Evolutionary conservation across 2,797 vertebrate species (phyloP), one percentile per base, ranked within the genome.

Genomic region (Microtus californicus): DNA sequence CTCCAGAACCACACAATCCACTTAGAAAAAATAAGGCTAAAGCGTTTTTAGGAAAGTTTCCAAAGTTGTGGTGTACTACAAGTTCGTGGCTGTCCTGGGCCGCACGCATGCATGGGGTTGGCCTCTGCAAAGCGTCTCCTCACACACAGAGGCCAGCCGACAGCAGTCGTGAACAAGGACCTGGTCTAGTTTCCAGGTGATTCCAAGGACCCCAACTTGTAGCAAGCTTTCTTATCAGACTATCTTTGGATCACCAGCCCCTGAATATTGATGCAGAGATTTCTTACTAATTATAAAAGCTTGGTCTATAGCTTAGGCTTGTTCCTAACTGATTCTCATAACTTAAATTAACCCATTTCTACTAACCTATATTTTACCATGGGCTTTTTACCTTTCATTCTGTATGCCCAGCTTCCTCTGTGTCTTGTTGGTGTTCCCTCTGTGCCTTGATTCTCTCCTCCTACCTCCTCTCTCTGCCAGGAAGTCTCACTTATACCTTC

Each of bases 31-130:
- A 87, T 17, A 69, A 37, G n/a, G 2, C 21, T n/a, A n/a, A 10
- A 3, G 83, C 13, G 2, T n/a, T 59, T 12, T 40, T 87, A 73
- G 17, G n/a, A 31, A 87, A 31, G n/a, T 19, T 87, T 56, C n/a
- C 65, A 40, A 13, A 40, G 31, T 74, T 56, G 69, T 23, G 69
- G 21, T 56, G 9, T 19, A 6, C 11, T 31, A 5, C 69, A 31
- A 3, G 17, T 31, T 73, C 3, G 1, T 73, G 31, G 27, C 27
- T 59, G 2, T 43, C 37, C 69, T 88, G 67, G 51, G n/a, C 14
- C n/a, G 23, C 27, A 43, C 1, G 51, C 5, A 11, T 1, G 51
- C 5, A 11, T 0, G 15, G n/a, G 51, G n/a, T 0, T 74, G n/a
- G 11, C 69, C n/a, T 59, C 25, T 1, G 1, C 14, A 65, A 79